phyloP scores from a whole-genome alignment of 2,797 vertebrate genomes.

The Helicolenus hilgendorfi region DNA sequence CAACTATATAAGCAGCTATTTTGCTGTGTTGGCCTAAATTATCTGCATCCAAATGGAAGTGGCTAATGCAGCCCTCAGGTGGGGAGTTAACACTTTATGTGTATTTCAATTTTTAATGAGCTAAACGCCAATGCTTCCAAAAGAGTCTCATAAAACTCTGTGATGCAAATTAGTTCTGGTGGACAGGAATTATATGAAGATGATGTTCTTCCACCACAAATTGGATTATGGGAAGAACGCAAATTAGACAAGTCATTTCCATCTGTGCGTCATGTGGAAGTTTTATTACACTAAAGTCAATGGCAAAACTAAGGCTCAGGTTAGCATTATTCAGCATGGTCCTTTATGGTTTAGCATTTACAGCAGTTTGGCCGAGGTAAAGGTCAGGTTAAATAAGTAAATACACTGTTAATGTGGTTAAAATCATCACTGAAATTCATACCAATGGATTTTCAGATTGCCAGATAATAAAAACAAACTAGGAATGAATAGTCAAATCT shows the following conservation, averaged over 20 bases:
- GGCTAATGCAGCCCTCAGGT: slow-evolving; percentile 69
- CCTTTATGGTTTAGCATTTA: neutral
- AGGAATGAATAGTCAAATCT: neutral
- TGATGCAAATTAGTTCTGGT: slow-evolving; percentile 39
- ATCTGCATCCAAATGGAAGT: slow-evolving; percentile 54
- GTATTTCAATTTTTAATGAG: slow-evolving; percentile 83
- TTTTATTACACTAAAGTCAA: neutral
- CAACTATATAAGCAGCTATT: slow-evolving; percentile 48
- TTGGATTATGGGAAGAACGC: slow-evolving; percentile 20
- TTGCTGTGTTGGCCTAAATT: slow-evolving; percentile 74
- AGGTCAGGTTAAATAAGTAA: neutral
- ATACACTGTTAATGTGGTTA: neutral
- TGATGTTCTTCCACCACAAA: slow-evolving; percentile 19
- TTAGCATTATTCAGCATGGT: neutral
- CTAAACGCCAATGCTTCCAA: slow-evolving; percentile 52
- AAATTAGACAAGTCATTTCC: slow-evolving; percentile 31
- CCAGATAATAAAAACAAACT: neutral
- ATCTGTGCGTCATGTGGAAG: slow-evolving; percentile 4
- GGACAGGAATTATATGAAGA: slow-evolving; percentile 28
- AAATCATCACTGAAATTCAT: too few species aligned
- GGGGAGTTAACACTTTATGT: slow-evolving; percentile 60
- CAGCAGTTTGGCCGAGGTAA: neutral
- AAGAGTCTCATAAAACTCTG: slow-evolving; percentile 25
- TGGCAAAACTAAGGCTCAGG: neutral
- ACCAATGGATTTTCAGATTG: too few species aligned